Evolutionary conservation across 2,113 vertebrate species (phyloP).

Genomic region (Lepisosteus oculatus): DNA sequence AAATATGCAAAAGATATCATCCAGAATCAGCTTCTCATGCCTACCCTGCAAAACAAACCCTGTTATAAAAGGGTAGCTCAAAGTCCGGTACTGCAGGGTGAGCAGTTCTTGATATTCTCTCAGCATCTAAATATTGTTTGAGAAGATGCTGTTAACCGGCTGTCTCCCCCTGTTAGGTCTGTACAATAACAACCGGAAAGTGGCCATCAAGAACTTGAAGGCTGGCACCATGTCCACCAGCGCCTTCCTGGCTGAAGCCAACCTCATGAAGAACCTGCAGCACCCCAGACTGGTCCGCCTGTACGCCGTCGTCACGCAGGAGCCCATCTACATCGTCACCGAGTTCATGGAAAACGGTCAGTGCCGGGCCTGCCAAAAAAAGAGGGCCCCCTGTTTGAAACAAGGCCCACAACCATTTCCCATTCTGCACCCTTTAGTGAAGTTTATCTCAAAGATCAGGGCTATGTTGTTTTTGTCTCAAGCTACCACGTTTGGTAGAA

Average conservation of each 20-base stretch:
- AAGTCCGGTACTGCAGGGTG: no score
- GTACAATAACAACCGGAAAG: constrained; percentile 85
- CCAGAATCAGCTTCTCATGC: no score
- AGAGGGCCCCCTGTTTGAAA: constrained; percentile 18
- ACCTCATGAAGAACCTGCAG: constrained; percentile 96
- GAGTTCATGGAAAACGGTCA: constrained; percentile 98
- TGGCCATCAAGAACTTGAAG: constrained; percentile 93
- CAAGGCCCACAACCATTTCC: constrained; percentile 18
- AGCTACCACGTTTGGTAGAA: no score
- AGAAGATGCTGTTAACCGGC: background rate
- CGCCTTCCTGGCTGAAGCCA: constrained; percentile 92
- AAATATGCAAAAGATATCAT: no score
- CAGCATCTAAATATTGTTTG: no score
- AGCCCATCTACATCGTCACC: constrained; percentile 94
- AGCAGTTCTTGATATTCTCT: no score
- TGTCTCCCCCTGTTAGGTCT: constrained; percentile 59
- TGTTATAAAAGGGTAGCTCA: no score
- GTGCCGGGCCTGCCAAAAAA: constrained; percentile 6
- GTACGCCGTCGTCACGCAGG: constrained; percentile 91
- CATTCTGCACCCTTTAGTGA: no score
- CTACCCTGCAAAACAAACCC: no score
- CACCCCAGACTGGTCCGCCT: constrained; percentile 84
- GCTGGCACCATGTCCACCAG: constrained; percentile 89
- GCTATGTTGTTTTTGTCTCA: no score
- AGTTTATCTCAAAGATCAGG: no score